Evolutionary conservation across 2,888 invertebrate species (phyloP), one percentile per base, ranked within the genome.

Genomic region (Brachypterus glaber): DNA sequence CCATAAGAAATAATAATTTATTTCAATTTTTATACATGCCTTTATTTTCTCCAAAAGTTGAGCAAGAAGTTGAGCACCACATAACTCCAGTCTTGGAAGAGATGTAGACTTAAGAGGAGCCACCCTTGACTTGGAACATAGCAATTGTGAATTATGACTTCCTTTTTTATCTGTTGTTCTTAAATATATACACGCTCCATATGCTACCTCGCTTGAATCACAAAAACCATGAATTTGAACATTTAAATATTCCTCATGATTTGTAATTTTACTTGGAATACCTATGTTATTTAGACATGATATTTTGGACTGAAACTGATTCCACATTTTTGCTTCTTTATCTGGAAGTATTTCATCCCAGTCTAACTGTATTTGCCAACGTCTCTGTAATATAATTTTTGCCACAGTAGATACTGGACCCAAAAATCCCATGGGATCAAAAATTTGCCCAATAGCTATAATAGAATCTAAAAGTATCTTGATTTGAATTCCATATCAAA

Each of bases 401-500:
- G 35, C 41, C 8, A 5, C 16, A 15, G 41, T 38, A 5, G 33
- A 15, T 8, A 21, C 15, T 8, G 39, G 35, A 32, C 29, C 15
- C 11, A 41, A n/a, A 2, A 43, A 26, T 4, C 41, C 43, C 12
- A 43, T 17, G n/a, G 41, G 41, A 25, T 43, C 40, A 25, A 35
- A 43, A 5, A 43, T 37, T 35, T 41, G 41, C 2, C 40, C 31
- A 8, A 36, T 40, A 4, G 3, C 25, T 7, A 40, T 41, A 7
- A 43, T 15, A 12, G 37, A 33, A 36, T 17, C 17, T 31, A 11
- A 36, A 17, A 7, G 9, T 16, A 16, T 36, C 36, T 13, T 12
- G 2, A 14, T 33, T n/a, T n/a, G 14, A n/a, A 37, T 33, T 15
- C 37, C 37, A 37, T 9, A 18, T 13, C 15, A 37, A 17, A 2